Base-by-base conservation (phyloP, 2,888 invertebrate species). In the Ligdia adustata region DNA sequence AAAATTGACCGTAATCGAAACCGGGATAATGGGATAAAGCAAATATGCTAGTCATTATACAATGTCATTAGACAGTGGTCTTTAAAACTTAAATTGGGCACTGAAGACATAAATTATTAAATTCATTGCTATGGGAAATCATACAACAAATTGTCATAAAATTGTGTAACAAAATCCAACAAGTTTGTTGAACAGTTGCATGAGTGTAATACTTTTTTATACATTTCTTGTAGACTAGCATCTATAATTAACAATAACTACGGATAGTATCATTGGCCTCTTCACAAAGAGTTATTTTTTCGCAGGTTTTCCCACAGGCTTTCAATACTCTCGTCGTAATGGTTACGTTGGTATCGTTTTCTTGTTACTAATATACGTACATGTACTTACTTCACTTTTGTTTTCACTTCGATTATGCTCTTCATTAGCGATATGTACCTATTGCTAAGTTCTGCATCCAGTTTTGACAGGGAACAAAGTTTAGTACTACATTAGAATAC, bases 261-360 rank as follows among this genome's bases (percentile, higher is more conserved):
- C 12, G 7, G 7, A 9, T 26, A 28, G 45, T 56, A 57, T 62
- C 56, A 50, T 59, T 58, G 57, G 51, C 48, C 48, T 42, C 42
- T 33, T 16, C 42, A 75, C 72, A 74, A 78, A 73, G 56, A 55
- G 45, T 9, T 13, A 26, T 52, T 69, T 69, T 75, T 74, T 70
- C 59, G 46, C 22, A 26, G 42, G 38, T 52, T 53, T 69, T 79
- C 79, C 57, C 82, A 79, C 67, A 46, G 57, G 69, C 82, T 82
- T 83, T 83, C 82, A 72, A 69, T 66, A 64, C 40, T 51, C 58
- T 52, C 65, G 66, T 67, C 52, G 66, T 57, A 56, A 62, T 55
- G 31, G 55, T 66, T 71, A 69, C 66, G 58, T 58, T 64, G 55
- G 54, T 31, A 13, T 5, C 3, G 29, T 35, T 64, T 76, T 73